Conservation (phyloP, 2,888 invertebrate genomes). For the Brachynemurus nebulosus region DNA sequence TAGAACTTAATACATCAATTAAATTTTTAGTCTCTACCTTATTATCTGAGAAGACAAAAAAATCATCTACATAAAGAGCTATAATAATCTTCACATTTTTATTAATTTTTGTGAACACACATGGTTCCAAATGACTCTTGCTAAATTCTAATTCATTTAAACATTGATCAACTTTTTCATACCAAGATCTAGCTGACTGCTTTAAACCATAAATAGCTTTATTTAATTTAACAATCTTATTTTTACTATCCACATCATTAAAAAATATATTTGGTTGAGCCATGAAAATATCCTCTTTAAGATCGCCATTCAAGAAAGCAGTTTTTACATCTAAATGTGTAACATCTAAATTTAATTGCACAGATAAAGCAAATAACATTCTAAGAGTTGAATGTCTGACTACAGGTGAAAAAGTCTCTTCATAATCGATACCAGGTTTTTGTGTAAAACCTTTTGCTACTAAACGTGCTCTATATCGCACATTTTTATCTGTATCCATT, state of each 20-base stretch:
- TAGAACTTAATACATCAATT: slow-evolving; percentile 13
- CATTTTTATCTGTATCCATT: slow-evolving; percentile 15
- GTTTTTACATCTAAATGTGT: slow-evolving; percentile 19
- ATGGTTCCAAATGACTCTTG: slow-evolving; percentile 11
- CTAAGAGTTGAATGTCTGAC: slow-evolving; percentile 17
- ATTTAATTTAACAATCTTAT: not conserved
- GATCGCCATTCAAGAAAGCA: slow-evolving; percentile 20
- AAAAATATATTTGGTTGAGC: not conserved
- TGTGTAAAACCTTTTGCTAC: slow-evolving; percentile 21
- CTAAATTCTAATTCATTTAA: not conserved
- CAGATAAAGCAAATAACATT: slow-evolving; percentile 18
- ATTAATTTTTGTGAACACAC: slow-evolving; percentile 12
- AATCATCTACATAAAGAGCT: slow-evolving; percentile 18
- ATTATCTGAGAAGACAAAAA: slow-evolving; percentile 17
- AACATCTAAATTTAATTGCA: slow-evolving; percentile 14
- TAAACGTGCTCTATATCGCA: slow-evolving; percentile 18
- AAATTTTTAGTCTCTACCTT: slow-evolving; percentile 12
- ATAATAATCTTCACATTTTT: slow-evolving; percentile 13
- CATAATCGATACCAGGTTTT: too few relatives aligned
- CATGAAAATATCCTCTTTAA: slow-evolving; percentile 18
- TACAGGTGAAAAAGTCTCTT: too few relatives aligned
- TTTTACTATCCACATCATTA: too few relatives aligned
- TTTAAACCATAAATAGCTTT: slow-evolving; percentile 10
- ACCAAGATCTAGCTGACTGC: slow-evolving; percentile 7
- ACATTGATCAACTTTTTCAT: slow-evolving; percentile 7